A percentile compares a stretch with the other conserved stretches of the same genome.
These are phyloP conservation scores for Geotrypetes seraphini DNA, from an alignment of 2,797 vertebrate species.

Conservation along the genomic window DNA sequence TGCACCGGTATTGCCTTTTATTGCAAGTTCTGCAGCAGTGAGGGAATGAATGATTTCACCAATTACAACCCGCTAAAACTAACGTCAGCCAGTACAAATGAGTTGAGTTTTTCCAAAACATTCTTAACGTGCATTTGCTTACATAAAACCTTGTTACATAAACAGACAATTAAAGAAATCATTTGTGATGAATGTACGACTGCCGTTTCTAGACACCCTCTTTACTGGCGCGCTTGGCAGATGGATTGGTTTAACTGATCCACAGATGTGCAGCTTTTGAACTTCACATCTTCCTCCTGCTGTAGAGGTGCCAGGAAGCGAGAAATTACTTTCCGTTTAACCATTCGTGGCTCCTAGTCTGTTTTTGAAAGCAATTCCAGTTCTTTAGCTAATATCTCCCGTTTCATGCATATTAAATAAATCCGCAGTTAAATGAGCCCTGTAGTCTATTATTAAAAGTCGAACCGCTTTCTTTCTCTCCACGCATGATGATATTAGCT, in stretches of 20 bases:
- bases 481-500: too few relatives aligned
- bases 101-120: conserved; percentile 51
- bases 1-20: too few relatives aligned
- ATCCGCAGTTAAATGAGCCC: too few relatives aligned
- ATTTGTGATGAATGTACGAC: conserved; percentile 57
- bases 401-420: too few relatives aligned
- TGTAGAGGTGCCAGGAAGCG: conserved; percentile 53
- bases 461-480: too few relatives aligned
- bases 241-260: conserved; percentile 63
- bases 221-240: conserved; percentile 66
- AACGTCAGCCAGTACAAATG: background rate
- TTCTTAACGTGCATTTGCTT: conserved; percentile 47
- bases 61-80: background rate
- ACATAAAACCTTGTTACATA: conserved; percentile 52
- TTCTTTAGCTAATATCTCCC: too few relatives aligned
- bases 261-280: conserved; percentile 65
- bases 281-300: conserved; percentile 54
- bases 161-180: conserved; percentile 60
- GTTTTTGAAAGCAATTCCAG: too few relatives aligned
- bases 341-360: too few relatives aligned
- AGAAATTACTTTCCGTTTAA: conserved; percentile 56
- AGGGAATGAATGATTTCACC: too few relatives aligned
- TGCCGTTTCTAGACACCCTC: conserved; percentile 43
- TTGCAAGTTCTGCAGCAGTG: too few relatives aligned
- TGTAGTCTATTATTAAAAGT: too few relatives aligned